Evolutionary conservation across 1,140 invertebrate genomes (phyloP).

Genomic region (Orius insidiosus): DNA sequence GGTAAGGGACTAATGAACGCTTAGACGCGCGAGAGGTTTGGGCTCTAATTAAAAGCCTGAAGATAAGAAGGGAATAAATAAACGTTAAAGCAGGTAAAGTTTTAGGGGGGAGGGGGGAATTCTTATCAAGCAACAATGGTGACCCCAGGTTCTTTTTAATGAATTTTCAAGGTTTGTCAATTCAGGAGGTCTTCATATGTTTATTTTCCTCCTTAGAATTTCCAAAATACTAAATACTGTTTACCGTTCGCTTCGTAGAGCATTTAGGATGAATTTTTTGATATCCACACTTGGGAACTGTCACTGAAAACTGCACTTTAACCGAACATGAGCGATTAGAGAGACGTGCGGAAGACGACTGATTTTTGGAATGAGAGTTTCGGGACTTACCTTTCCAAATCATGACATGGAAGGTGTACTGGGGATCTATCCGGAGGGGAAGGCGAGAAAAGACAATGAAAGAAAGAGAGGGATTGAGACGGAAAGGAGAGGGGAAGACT

Average conservation of each 20-base stretch:
- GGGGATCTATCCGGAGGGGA: neutral
- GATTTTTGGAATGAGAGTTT: neutral
- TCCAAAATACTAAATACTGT: neutral
- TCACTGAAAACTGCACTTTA: neutral
- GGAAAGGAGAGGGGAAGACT: conserved; percentile 3
- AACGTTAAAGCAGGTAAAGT: too few species aligned
- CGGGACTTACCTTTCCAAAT: conserved; percentile 11
- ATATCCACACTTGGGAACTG: neutral
- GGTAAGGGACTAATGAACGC: too few species aligned
- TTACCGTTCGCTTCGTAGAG: neutral
- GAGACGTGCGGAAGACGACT: neutral
- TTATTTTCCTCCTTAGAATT: neutral
- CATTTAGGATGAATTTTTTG: neutral
- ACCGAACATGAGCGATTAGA: too few species aligned
- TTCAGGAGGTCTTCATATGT: too few species aligned
- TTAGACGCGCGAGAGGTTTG: too few species aligned
- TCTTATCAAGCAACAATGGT: too few species aligned
- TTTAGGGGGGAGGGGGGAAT: too few species aligned
- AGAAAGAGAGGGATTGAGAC: conserved; percentile 8
- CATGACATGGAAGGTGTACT: conserved; percentile 5
- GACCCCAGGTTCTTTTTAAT: too few species aligned
- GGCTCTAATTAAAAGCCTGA: too few species aligned
- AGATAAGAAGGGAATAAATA: too few species aligned
- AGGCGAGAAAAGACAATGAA: conserved; percentile 2
- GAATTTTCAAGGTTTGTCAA: too few species aligned